A percentile compares a stretch with the other conserved stretches of the same genome.
phyloP scores from a whole-genome alignment of 2,113 vertebrate genomes.

The Saguinus midas region DNA sequence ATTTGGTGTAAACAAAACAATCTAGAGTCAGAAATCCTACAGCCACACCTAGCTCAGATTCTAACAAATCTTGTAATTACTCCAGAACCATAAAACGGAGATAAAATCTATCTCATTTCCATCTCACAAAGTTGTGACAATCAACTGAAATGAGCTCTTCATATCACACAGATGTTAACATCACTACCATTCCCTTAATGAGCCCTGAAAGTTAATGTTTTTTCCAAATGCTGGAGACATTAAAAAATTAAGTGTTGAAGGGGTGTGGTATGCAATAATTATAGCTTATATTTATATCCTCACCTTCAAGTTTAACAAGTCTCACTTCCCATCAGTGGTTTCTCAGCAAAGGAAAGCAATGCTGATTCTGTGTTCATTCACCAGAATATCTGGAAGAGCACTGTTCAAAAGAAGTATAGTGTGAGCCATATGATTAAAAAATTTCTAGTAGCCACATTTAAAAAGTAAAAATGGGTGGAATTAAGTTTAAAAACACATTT shows the following conservation, averaged over 20 bases:
- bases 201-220: background rate
- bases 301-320: conserved; percentile 52
- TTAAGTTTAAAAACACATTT: background rate
- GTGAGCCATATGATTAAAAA: background rate
- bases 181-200: background rate
- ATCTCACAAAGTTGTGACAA: background rate
- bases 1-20: background rate
- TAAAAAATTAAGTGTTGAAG: background rate
- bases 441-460: background rate
- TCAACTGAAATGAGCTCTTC: background rate
- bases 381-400: background rate
- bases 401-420: background rate
- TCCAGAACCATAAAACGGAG: background rate
- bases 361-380: background rate
- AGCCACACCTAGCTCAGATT: background rate
- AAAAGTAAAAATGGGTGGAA: background rate
- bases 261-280: background rate
- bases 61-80: background rate
- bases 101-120: background rate
- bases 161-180: background rate
- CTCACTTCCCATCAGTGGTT: background rate
- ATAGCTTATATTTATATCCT: background rate
- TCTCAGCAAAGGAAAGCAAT: conserved; percentile 1
- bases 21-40: background rate
- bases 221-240: background rate